Evolutionary conservation across 2,113 vertebrate genomes (phyloP), one percentile per base, ranked within the genome.

Genomic region (Gallinago media): DNA sequence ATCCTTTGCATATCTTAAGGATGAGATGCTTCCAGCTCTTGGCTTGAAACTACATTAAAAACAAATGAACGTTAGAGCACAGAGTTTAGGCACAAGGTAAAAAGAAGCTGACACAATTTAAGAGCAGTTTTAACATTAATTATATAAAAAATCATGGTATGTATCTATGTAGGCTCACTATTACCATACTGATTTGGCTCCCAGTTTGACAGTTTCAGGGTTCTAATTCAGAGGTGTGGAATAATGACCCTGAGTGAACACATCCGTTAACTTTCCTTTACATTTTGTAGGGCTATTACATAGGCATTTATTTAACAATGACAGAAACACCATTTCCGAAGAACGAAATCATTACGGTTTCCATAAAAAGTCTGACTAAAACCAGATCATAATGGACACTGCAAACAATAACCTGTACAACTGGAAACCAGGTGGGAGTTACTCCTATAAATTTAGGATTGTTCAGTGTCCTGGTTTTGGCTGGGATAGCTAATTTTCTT

Each of bases 1-100:
- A 95, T 8, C 99, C 99, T 63, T 99, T 98, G 88, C 99, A 99
- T 97, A 99, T 99, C 97, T 99, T 99, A 31, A 99, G 97, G 71
- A 99, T 99, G 81, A 99, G 98, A 95, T 98, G 98, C 96, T 99
- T 99, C 99, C 99, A 99, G 96, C 99, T 99, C 14, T 96, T 96
- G 16, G 99, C 99, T 97, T 99, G 99, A 97, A 99, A 99, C 99
- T 99, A 95, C 81, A 94, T 95, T 92, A 79, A 76, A 91, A 94
- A 93, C n/a, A 85, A 93, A 75, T 36, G 0, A 55, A 50, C 5
- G 42, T 65, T 26, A 92, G 50, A 78, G 26, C 3, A 67, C 3
- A 19, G 42, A 83, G n/a, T 46, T 85, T 58, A 88, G 36, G 22
- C 11, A 50, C 6, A 59, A 47, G 26, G 32, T 52, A 70, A 56